These are phyloP conservation scores for Chloropsis cyanopogon DNA, from an alignment of 2,113 vertebrate species.

Conservation along the genomic window DNA sequence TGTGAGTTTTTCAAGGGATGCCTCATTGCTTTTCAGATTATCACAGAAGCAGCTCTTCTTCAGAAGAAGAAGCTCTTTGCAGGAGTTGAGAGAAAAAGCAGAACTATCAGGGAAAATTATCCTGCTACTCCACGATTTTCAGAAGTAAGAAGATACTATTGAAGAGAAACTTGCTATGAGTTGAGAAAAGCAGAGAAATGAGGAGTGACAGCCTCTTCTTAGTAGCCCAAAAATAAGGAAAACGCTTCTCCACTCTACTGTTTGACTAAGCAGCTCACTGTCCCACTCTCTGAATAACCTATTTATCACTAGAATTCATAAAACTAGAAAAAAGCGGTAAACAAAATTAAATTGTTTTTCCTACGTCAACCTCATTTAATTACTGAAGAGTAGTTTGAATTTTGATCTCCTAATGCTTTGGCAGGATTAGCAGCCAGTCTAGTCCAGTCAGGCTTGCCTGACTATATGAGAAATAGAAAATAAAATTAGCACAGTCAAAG, in stretches of 20 bases:
- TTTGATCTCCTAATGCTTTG: not conserved
- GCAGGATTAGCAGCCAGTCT: not conserved
- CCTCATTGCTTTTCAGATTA: not conserved
- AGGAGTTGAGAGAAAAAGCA: not conserved
- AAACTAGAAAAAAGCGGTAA: not conserved
- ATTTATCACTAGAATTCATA: not conserved
- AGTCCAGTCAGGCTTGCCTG: slow-evolving; percentile 11
- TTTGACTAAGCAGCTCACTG: not conserved
- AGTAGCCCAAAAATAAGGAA: not conserved
- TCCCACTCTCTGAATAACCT: not conserved
- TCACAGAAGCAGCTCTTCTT: not conserved
- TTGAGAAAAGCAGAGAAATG: not conserved
- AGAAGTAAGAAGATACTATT: not conserved
- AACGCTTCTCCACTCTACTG: not conserved
- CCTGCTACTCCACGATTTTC: not conserved
- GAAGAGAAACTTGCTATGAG: not conserved
- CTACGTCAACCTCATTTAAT: not conserved
- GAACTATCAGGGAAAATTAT: not conserved
- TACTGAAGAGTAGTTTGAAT: slow-evolving; percentile 8
- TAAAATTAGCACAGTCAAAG: slow-evolving; percentile 49
- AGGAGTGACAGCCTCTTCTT: not conserved
- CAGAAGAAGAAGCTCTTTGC: not conserved
- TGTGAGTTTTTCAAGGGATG: not conserved
- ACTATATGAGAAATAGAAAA: slow-evolving; percentile 19
- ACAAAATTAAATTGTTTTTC: slow-evolving; percentile 43